Conservation (phyloP, 2,888 invertebrate genomes). For the Octodonta nipae region DNA sequence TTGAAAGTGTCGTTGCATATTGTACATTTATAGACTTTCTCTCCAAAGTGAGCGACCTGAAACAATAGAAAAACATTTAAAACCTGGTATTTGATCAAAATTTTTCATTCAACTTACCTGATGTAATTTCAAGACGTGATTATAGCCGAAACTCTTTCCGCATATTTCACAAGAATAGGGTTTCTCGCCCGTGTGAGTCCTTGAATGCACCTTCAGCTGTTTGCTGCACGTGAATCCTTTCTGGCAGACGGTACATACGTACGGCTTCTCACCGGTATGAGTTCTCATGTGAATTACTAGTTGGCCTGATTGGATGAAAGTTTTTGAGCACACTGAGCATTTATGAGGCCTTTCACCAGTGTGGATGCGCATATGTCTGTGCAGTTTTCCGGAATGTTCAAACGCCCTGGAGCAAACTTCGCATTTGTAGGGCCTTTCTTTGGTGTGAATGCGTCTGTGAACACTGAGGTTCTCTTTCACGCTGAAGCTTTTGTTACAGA, state of each 20-base stretch:
- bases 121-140: conserved; percentile 78
- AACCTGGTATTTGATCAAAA: no score
- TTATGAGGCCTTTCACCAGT: conserved; percentile 83
- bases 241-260: conserved; percentile 64
- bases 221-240: conserved; percentile 88
- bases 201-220: conserved; percentile 79
- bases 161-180: conserved; percentile 86
- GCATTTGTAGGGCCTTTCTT: conserved; percentile 81
- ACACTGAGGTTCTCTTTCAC: conserved; percentile 86
- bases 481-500: conserved; percentile 83
- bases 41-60: conserved; percentile 77
- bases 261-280: conserved; percentile 76
- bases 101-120: conserved; percentile 18
- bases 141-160: conserved; percentile 80
- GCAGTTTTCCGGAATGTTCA: conserved; percentile 80
- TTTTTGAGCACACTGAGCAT: conserved; percentile 75
- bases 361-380: conserved; percentile 81
- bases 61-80: conserved; percentile 3
- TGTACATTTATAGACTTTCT: conserved; percentile 84
- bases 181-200: conserved; percentile 82
- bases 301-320: conserved; percentile 83
- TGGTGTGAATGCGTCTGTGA: conserved; percentile 78
- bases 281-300: conserved; percentile 82
- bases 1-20: conserved; percentile 83
- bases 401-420: conserved; percentile 78